Percentiles rank a stretch among this genome's conserved stretches.
Conservation (phyloP, 1,140 invertebrate species). For the Anthonomus grandis region DNA sequence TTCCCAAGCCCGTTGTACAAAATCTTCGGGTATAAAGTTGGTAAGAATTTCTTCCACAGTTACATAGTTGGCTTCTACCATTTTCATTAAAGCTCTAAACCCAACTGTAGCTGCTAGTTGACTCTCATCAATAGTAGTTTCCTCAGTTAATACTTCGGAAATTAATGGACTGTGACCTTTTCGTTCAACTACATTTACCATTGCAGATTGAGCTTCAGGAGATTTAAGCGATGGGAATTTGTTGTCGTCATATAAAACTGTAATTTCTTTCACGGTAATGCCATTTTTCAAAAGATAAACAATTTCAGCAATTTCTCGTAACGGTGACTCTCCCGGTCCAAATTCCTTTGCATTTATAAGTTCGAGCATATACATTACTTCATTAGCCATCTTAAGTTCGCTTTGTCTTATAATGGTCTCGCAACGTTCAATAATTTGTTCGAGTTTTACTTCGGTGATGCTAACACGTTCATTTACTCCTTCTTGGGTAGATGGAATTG, state of each 20-base stretch:
- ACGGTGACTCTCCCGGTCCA: conserved; percentile 70
- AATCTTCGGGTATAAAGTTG: conserved; percentile 77
- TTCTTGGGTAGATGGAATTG: conserved; percentile 44
- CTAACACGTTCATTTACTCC: conserved; percentile 49
- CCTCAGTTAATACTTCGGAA: conserved; percentile 74
- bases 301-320: conserved; percentile 77
- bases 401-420: conserved; percentile 58
- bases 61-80: conserved; percentile 75
- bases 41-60: conserved; percentile 80
- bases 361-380: conserved; percentile 72
- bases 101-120: conserved; percentile 71
- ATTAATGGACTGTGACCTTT: conserved; percentile 75
- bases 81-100: conserved; percentile 78
- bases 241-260: conserved; percentile 70
- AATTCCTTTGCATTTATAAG: conserved; percentile 72
- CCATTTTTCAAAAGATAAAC: conserved; percentile 72
- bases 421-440: conserved; percentile 56
- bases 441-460: conserved; percentile 51
- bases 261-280: conserved; percentile 72
- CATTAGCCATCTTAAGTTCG: conserved; percentile 60
- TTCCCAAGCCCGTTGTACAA: conserved; percentile 74
- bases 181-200: conserved; percentile 77
- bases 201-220: conserved; percentile 74
- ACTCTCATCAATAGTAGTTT: conserved; percentile 70
- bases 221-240: conserved; percentile 73